Evolutionary conservation across 2,113 vertebrate genomes (phyloP).

Genomic region (Paratilapia polleni): DNA sequence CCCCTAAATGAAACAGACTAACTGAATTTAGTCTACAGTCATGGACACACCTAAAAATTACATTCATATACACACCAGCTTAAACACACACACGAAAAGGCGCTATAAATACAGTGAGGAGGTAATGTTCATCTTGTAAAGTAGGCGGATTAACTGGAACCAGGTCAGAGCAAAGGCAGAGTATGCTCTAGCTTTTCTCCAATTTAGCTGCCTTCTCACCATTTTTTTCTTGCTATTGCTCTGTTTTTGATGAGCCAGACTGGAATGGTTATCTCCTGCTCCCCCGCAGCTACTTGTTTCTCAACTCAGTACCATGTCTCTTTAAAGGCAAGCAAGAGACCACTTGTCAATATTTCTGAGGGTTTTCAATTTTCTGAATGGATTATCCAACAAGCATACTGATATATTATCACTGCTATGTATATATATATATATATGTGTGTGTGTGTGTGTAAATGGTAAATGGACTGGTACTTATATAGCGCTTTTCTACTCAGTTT

Average conservation of each 20-base stretch:
- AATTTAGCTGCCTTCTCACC: slow-evolving; percentile 41
- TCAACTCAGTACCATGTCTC: background rate
- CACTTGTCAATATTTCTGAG: slow-evolving; percentile 32
- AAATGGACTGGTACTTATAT: too few relatives aligned
- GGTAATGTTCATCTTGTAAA: slow-evolving; percentile 69
- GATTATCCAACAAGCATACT: slow-evolving; percentile 4
- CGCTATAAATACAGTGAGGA: slow-evolving; percentile 73
- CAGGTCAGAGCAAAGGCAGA: slow-evolving; percentile 72
- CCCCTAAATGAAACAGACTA: slow-evolving; percentile 3
- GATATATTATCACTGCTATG: too few relatives aligned
- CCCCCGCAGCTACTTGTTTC: slow-evolving; percentile 20
- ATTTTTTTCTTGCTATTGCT: slow-evolving; percentile 13
- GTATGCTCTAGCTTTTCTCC: slow-evolving; percentile 51
- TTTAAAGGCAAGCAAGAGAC: slow-evolving; percentile 1
- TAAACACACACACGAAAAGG: slow-evolving; percentile 30
- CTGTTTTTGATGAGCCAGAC: slow-evolving; percentile 31
- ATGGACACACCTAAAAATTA: background rate
- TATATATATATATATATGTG: too few relatives aligned
- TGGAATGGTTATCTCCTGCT: slow-evolving; percentile 22
- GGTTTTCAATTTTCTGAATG: slow-evolving; percentile 15
- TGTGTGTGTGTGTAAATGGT: too few relatives aligned
- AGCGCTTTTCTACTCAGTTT: too few relatives aligned
- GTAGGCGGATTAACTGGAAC: slow-evolving; percentile 73
- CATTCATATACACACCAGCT: background rate
- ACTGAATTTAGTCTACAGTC: slow-evolving; percentile 28